Evolutionary conservation across 2,797 vertebrate genomes (phyloP), one percentile per base, ranked within the genome.

Genomic region (Hybognathus amarus): DNA sequence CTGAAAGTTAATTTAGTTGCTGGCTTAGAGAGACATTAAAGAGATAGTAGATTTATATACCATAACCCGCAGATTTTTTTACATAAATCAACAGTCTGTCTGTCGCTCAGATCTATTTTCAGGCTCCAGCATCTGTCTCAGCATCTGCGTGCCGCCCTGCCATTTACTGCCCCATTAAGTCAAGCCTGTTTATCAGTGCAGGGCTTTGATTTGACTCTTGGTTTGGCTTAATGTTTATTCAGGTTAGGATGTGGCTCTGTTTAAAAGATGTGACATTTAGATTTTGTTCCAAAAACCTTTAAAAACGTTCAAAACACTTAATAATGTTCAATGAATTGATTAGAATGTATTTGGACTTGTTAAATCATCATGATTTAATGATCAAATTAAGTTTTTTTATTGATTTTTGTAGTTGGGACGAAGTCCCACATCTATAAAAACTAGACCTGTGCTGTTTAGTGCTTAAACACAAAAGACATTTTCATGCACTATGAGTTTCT

Each of bases 161-260:
- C 30, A 86, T 84, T 87, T 84, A 82, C 80, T 82, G 80, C 40
- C 63, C 24, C 69, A 84, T 83, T 85, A 88, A 87, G 79, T 73
- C 52, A 42, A 64, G 40, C 86, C 67, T 42, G 78, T 77, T 77
- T 78, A 47, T 71, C 67, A 61, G 70, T 79, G 64, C 75, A 77
- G 24, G 63, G 69, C 63, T 82, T 86, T 77, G 75, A 75, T 78
- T 36, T 22, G 77, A 63, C 56, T 79, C 76, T 73, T 47, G 42
- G 77, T 33, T 7, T 15, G 6, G 61, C 56, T 50, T 42, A 54
- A 10, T 73, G 83, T 85, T 83, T 88, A 80, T 54, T 82, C 33
- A 68, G n/a, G 33, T 61, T 83, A 84, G 76, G 45, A 52, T 69
- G 18, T 30, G 66, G 80, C 69, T 83, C 64, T 79, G 83, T 40